Percentiles rank a stretch among this genome's conserved stretches.
Evolutionary conservation across 2,113 vertebrate genomes (phyloP).

Genomic region (Periophthalmus modestus): DNA sequence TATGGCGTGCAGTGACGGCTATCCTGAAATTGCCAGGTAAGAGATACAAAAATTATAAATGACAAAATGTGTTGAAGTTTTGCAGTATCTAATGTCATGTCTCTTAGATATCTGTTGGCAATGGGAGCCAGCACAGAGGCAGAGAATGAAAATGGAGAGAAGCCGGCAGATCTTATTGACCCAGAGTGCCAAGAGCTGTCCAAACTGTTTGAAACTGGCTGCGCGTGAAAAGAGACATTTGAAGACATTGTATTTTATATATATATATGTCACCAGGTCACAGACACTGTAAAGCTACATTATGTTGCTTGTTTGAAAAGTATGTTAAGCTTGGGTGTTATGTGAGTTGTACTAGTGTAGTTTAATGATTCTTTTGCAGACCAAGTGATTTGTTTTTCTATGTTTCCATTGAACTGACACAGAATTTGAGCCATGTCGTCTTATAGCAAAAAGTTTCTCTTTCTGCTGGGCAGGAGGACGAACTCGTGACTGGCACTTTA

Average conservation of each 20-base stretch:
- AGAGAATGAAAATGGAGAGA: constrained; percentile 84
- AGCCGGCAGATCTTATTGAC: constrained; percentile 89
- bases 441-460: constrained; percentile 36
- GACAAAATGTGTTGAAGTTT: neutral
- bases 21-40: constrained; percentile 89
- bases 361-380: constrained; percentile 10
- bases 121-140: constrained; percentile 84
- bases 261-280: neutral
- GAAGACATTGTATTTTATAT: neutral
- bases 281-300: constrained; percentile 2
- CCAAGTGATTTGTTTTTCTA: constrained; percentile 1
- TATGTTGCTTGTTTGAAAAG: constrained; percentile 21
- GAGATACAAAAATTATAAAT: neutral
- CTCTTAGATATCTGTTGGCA: constrained; percentile 85
- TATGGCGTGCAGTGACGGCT: constrained; percentile 92
- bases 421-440: constrained; percentile 10
- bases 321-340: neutral
- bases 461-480: constrained; percentile 71
- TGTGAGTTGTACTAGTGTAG: constrained; percentile 4
- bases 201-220: constrained; percentile 80
- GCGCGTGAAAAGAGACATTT: constrained; percentile 53
- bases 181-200: constrained; percentile 85
- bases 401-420: neutral
- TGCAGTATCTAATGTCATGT: neutral
- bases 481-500: constrained; percentile 21